A percentile compares a stretch with the other conserved stretches of the same genome.
Evolutionary conservation across 1,140 invertebrate genomes (phyloP).

Genomic region (Macrocentrus cingulum): DNA sequence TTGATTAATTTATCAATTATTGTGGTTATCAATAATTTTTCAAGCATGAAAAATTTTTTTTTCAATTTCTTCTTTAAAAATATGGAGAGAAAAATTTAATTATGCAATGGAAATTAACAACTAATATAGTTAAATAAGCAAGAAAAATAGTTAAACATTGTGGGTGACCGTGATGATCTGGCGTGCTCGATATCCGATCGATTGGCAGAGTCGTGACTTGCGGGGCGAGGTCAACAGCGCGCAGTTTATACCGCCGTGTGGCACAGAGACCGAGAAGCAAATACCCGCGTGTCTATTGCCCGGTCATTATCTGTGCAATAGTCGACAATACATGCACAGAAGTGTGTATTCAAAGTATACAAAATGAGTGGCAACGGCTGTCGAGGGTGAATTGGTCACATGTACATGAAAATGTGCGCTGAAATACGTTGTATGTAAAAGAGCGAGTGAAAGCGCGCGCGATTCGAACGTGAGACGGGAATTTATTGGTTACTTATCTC

Average conservation of each 20-base stretch:
- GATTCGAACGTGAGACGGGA: slow-evolving; percentile 13
- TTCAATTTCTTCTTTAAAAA: too few species aligned
- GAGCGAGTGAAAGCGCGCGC: slow-evolving; percentile 16
- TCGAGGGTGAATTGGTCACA: neutral
- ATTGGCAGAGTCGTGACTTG: neutral
- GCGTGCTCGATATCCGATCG: neutral
- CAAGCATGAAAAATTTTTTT: too few species aligned
- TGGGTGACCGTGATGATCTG: too few species aligned
- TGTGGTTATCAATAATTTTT: too few species aligned
- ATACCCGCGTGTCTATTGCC: slow-evolving; percentile 7
- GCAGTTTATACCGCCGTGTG: slow-evolving; percentile 14
- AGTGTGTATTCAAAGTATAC: neutral
- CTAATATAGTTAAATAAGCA: too few species aligned
- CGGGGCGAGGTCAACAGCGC: slow-evolving; percentile 16
- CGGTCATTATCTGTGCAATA: slow-evolving; percentile 17
- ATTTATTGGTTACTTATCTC: slow-evolving; percentile 19
- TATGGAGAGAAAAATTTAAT: too few species aligned
- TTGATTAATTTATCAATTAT: too few species aligned
- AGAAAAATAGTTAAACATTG: too few species aligned
- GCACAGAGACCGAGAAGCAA: slow-evolving; percentile 20
- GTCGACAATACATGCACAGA: slow-evolving; percentile 2
- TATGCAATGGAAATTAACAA: too few species aligned
- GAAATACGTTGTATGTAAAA: neutral
- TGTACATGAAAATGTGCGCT: neutral
- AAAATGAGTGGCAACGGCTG: too few species aligned